These are phyloP conservation scores for Lytechinus pictus DNA, from an alignment of 35 echinoderm and acorn worm species.

Conservation along the genomic window DNA sequence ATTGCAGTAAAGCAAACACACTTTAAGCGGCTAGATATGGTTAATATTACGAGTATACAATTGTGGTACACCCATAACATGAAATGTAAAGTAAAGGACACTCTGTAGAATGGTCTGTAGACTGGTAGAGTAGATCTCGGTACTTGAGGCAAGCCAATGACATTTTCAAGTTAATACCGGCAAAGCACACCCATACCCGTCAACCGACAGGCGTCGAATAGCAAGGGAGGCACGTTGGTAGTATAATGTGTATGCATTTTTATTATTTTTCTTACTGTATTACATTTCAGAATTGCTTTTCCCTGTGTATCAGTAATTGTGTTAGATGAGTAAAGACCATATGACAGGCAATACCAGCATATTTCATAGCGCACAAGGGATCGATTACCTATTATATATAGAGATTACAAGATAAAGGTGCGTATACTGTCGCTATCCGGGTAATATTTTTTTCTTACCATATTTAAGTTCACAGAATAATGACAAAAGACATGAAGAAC, in stretches of 20 bases:
- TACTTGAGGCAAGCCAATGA: not conserved
- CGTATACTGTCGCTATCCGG: not conserved
- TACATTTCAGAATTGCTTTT: not conserved
- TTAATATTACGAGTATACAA: not conserved
- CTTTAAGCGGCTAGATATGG: not conserved
- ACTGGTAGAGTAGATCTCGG: not conserved
- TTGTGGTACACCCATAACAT: not conserved
- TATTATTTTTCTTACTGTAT: not conserved
- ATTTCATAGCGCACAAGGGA: not conserved
- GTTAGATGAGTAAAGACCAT: not conserved
- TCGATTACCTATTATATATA: not conserved
- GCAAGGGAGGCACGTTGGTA: not conserved
- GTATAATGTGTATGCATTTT: not conserved
- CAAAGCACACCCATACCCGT: not conserved
- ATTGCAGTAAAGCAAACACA: not conserved
- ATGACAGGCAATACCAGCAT: conserved; percentile 4
- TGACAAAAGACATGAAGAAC: too few relatives aligned
- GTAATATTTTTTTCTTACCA: not conserved
- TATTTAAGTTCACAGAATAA: too few relatives aligned
- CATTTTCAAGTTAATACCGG: not conserved
- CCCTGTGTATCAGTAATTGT: not conserved
- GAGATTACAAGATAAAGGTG: not conserved
- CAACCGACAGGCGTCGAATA: not conserved
- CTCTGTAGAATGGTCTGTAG: too few relatives aligned
- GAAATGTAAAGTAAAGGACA: not conserved